phyloP scores from a whole-genome alignment of 2,113 vertebrate genomes.

The Brachypodius melanocephalos region DNA sequence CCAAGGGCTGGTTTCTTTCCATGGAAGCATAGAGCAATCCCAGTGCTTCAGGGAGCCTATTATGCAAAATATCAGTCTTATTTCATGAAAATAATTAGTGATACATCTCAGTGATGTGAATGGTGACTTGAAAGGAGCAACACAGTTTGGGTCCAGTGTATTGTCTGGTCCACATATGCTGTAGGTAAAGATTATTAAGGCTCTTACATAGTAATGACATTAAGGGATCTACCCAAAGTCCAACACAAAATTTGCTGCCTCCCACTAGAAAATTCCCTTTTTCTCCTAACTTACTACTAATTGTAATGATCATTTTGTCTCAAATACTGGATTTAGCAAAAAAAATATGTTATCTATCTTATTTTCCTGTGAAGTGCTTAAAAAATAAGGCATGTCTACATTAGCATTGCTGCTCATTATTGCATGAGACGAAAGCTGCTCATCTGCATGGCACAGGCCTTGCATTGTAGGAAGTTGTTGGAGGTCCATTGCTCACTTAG shows the following conservation, averaged over 20 bases:
- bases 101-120: neutral
- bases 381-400: fast-evolving
- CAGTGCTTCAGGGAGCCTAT: neutral
- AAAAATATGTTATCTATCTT: neutral
- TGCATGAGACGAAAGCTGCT: neutral
- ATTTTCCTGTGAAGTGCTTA: neutral
- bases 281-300: neutral
- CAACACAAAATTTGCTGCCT: neutral
- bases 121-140: neutral
- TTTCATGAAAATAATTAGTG: neutral
- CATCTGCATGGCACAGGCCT: neutral
- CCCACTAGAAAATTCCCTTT: neutral
- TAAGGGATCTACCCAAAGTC: neutral
- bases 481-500: neutral
- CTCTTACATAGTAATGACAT: neutral
- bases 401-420: neutral
- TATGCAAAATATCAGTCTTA: neutral
- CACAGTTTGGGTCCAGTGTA: neutral
- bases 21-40: fast-evolving
- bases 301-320: neutral
- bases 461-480: neutral
- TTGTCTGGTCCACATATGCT: neutral
- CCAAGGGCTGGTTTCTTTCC: neutral
- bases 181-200: neutral
- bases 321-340: neutral